These are phyloP conservation scores for Gryllus longicercus DNA, from an alignment of 2,888 invertebrate genomes.

Conservation along the genomic window DNA sequence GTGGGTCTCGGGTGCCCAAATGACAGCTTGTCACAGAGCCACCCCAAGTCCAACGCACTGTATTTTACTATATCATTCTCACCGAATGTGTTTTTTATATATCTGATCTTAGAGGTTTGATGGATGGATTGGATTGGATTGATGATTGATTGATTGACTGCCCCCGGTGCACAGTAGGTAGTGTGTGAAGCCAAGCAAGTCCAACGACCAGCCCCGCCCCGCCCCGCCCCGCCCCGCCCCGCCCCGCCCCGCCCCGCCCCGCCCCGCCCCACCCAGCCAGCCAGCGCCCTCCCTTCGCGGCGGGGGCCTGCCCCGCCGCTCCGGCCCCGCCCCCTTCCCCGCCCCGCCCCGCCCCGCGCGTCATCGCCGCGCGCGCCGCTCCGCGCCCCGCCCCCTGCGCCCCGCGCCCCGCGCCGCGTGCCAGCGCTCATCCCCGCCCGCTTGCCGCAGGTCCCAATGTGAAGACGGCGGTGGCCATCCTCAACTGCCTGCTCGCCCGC, in stretches of 20 bases:
- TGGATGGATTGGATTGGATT: background rate
- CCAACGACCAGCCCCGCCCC: conserved; percentile 28
- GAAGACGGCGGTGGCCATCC: conserved; percentile 73
- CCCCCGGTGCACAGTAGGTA: conserved; percentile 1
- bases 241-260: background rate
- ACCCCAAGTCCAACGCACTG: conserved; percentile 17
- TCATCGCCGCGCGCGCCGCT: background rate
- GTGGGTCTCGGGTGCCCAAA: background rate
- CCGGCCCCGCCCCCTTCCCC: conserved; percentile 31
- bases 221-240: conserved; percentile 26
- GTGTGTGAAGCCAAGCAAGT: background rate
- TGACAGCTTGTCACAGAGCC: conserved; percentile 1
- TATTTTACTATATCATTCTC: background rate
- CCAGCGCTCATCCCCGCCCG: conserved; percentile 24
- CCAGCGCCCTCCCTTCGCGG: conserved; percentile 19
- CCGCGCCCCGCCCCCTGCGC: conserved; percentile 18
- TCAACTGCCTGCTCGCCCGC: conserved; percentile 83
- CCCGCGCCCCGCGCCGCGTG: conserved; percentile 4
- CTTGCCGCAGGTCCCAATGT: conserved; percentile 71
- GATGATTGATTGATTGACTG: background rate
- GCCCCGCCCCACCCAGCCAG: background rate
- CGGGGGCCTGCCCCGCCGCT: background rate
- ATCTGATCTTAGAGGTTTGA: background rate
- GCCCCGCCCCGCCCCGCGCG: conserved; percentile 20
- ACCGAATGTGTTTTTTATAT: conserved; percentile 10